phyloP scores from a whole-genome alignment of 1,140 invertebrate genomes.

The Lucilia sericata region DNA sequence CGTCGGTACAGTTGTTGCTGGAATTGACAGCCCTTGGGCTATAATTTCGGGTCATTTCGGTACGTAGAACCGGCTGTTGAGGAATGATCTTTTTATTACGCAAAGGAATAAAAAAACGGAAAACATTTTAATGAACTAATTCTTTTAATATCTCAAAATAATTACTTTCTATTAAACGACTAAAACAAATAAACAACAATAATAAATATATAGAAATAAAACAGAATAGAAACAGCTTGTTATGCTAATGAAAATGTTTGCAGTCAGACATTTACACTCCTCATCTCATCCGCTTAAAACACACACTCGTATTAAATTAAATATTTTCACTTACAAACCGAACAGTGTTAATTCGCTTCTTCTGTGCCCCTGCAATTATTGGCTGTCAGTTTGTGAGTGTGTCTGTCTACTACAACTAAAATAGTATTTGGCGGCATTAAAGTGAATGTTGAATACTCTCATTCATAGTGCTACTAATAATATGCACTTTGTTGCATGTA shows the following conservation, averaged over 20 bases:
- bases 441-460: background rate
- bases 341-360: background rate
- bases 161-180: too few relatives aligned
- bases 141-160: too few relatives aligned
- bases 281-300: background rate
- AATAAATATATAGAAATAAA: background rate
- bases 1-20: too few relatives aligned
- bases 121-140: too few relatives aligned
- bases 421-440: background rate
- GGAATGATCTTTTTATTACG: too few relatives aligned
- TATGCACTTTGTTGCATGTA: slow-evolving; percentile 2
- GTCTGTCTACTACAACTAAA: background rate
- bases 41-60: too few relatives aligned
- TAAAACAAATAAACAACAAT: too few relatives aligned
- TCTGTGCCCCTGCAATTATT: background rate
- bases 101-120: too few relatives aligned
- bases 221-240: background rate
- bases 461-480: background rate
- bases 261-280: slow-evolving; percentile 15
- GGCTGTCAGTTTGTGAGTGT: background rate
- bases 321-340: background rate
- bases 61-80: too few relatives aligned
- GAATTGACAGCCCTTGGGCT: too few relatives aligned
- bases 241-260: slow-evolving; percentile 27
- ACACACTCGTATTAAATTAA: background rate